Evolutionary conservation across 2,797 vertebrate genomes (phyloP).

Genomic region (Tapirus indicus): DNA sequence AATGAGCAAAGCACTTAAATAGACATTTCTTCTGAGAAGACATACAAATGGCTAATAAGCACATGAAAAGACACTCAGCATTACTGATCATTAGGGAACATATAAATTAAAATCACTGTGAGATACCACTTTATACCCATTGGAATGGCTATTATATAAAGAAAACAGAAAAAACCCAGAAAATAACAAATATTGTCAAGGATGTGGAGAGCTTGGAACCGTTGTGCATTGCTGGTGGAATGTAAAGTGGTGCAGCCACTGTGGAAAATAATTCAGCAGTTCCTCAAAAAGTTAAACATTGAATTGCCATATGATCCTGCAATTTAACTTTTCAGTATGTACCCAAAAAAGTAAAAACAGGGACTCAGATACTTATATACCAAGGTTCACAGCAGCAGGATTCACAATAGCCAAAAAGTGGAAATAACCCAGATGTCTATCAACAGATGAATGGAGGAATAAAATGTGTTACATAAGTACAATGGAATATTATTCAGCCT

Average conservation of each 20-base stretch:
- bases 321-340: background rate
- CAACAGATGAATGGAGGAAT: background rate
- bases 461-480: background rate
- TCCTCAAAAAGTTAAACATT: background rate
- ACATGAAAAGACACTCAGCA: background rate
- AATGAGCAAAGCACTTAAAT: too few relatives aligned
- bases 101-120: background rate
- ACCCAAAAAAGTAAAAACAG: background rate
- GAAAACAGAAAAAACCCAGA: background rate
- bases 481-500: background rate
- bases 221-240: background rate
- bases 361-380: background rate
- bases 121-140: background rate
- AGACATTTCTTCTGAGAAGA: background rate
- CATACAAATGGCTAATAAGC: background rate
- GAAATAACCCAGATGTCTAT: background rate
- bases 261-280: background rate
- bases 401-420: background rate
- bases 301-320: background rate
- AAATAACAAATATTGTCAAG: background rate
- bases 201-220: background rate
- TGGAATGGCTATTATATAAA: background rate
- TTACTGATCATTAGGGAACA: background rate
- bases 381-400: background rate
- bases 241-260: background rate